These are phyloP conservation scores for Sinocyclocheilus anshuiensis DNA, from an alignment of 2,113 vertebrate genomes.

Conservation along the genomic window DNA sequence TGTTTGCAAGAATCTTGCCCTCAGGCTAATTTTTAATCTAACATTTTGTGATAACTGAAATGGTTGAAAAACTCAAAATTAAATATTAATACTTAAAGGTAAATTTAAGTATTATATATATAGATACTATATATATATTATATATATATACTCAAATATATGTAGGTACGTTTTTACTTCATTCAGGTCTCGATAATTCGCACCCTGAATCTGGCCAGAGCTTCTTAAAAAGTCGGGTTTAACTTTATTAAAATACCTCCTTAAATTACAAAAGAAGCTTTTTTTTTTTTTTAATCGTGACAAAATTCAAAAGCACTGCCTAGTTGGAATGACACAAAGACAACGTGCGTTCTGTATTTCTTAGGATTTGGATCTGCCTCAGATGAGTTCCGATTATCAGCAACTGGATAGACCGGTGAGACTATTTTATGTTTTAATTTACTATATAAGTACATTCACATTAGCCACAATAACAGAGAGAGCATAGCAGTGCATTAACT, in stretches of 20 bases:
- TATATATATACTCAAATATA: neutral
- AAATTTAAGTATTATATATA: neutral
- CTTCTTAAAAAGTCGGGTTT: neutral
- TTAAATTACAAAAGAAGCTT: neutral
- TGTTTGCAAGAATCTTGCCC: neutral
- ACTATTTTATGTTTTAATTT: neutral
- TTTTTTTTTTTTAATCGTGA: neutral
- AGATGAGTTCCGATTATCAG: constrained; percentile 34
- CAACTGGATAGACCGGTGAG: constrained; percentile 40
- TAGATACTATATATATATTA: too few relatives aligned
- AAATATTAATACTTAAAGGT: neutral
- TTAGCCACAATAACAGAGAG: neutral
- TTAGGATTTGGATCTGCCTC: constrained; percentile 36
- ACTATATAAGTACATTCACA: neutral
- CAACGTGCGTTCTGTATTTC: neutral
- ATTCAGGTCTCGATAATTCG: neutral
- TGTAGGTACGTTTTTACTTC: neutral
- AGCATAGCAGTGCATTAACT: neutral
- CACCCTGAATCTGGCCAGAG: neutral
- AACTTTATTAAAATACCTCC: too few relatives aligned
- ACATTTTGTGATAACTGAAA: neutral
- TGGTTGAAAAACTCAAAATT: neutral
- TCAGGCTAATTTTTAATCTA: neutral
- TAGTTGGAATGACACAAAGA: too few relatives aligned
- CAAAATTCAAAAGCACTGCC: neutral